These are phyloP conservation scores for Siphonodentalium dalli DNA, from an alignment of 2,888 invertebrate species.

Conservation along the genomic window DNA sequence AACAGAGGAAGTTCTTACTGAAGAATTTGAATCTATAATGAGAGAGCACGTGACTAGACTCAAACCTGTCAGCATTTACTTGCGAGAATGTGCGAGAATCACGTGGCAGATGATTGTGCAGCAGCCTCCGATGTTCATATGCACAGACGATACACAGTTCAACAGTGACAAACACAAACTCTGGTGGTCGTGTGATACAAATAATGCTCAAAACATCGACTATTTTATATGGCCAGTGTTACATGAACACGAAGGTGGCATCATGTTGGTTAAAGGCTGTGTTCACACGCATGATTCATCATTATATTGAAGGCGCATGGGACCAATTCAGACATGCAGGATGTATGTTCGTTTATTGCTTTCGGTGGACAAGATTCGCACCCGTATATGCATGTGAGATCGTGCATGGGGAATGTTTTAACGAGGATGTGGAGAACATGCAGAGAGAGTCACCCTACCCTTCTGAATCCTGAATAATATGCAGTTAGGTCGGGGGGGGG, in stretches of 20 bases:
- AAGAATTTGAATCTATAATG: background rate
- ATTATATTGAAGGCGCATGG: background rate
- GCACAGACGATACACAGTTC: constrained; percentile 36
- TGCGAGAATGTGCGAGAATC: constrained; percentile 39
- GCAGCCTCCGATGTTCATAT: constrained; percentile 47
- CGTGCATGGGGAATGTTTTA: no score
- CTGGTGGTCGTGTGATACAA: constrained; percentile 57
- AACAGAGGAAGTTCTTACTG: no score
- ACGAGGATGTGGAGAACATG: no score
- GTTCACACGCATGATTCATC: constrained; percentile 46
- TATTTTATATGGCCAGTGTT: constrained; percentile 56
- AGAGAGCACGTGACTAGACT: constrained; percentile 25
- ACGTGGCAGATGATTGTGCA: constrained; percentile 59
- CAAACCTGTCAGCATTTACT: constrained; percentile 36
- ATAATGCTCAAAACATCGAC: constrained; percentile 38
- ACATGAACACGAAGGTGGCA: constrained; percentile 50
- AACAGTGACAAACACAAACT: constrained; percentile 49
- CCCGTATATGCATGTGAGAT: background rate
- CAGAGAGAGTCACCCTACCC: no score
- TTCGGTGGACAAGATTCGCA: background rate
- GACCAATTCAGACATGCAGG: background rate
- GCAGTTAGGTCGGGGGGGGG: no score
- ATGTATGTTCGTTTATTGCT: background rate
- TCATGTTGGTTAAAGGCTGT: constrained; percentile 52
- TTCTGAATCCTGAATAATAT: no score